Base-by-base conservation (phyloP, 2,113 vertebrate genomes). In the Gadus chalcogrammus region DNA sequence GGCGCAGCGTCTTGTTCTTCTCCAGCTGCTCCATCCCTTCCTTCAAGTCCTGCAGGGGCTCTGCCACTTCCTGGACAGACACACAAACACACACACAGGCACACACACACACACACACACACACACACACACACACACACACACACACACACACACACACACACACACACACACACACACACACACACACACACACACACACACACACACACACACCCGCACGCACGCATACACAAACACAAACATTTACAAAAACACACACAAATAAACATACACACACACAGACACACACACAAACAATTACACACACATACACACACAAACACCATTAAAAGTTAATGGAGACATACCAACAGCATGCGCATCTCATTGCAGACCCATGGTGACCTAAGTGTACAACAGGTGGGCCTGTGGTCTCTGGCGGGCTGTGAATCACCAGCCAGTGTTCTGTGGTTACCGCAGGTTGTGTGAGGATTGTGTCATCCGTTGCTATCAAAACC, bases 21-120 rank as follows among this genome's bases (percentile, higher is more conserved):
- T 98, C 97, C 89, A 99, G 84, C 88, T 98, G 97, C 80, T 97
- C 96, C 97, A 99, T 99, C 72, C 96, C 96, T 86, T 99, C 96
- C 88, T 99, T 99, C 85, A 99, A 88, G 85, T 99, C 97, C 90
- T 97, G 92, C 78, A 99, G 90, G 0, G 97, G 97, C 87, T 98
- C 97, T 35, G 96, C 97, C 70, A 98, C 95, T 93, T 99, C 97
- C 97, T 99, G 88, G 67, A 62, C 73, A 13, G 38, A 71, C 82
- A 85, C 0, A 15, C 17, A 17, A 52, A 60, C 58, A 8, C 31
- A 7, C 58, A 60, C 31, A 20, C 58, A 60, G 20, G 17, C 67
- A 56, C 24, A 22, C 2, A 20, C 53, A 58, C 24, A 59, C 15
- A 59, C 13, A 71, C 48, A 35, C 16, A 35, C 48, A 18, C 61